Conservation (phyloP, 2,113 vertebrate genomes). For the Solea senegalensis region DNA sequence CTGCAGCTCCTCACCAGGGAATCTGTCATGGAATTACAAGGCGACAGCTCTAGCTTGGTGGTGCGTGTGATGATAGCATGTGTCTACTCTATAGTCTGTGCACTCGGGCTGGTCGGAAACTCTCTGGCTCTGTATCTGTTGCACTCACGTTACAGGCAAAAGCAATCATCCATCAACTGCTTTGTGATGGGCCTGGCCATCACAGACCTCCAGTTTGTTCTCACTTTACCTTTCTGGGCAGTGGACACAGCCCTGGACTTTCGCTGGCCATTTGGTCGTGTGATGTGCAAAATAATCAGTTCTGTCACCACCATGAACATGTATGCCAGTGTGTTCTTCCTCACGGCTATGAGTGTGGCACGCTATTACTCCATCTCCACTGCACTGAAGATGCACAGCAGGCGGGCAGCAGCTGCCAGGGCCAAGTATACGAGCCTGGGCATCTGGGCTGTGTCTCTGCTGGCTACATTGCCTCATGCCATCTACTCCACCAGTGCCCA, state of each 20-base stretch:
- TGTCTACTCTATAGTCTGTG: slow-evolving; percentile 84
- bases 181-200: slow-evolving; percentile 85
- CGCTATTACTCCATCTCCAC: slow-evolving; percentile 83
- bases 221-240: slow-evolving; percentile 86
- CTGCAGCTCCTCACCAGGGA: slow-evolving; percentile 80
- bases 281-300: slow-evolving; percentile 86
- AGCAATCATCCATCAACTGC: slow-evolving; percentile 83
- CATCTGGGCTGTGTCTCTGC: slow-evolving; percentile 81
- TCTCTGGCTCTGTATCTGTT: slow-evolving; percentile 84
- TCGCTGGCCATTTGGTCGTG: slow-evolving; percentile 84
- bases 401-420: slow-evolving; percentile 57
- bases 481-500: slow-evolving; percentile 83
- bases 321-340: slow-evolving; percentile 86
- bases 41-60: slow-evolving; percentile 75
- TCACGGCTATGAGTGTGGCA: slow-evolving; percentile 85
- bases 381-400: slow-evolving; percentile 81
- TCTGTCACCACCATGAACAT: slow-evolving; percentile 86
- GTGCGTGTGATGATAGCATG: slow-evolving; percentile 81
- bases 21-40: slow-evolving; percentile 74
- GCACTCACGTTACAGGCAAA: slow-evolving; percentile 78
- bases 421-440: slow-evolving; percentile 81
- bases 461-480: slow-evolving; percentile 83
- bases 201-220: slow-evolving; percentile 85
- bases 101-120: slow-evolving; percentile 84
- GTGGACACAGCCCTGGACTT: slow-evolving; percentile 86